A percentile compares a stretch with the other conserved stretches of the same genome.
phyloP scores from a whole-genome alignment of 2,888 invertebrate species.

The Aphodius granarius region DNA sequence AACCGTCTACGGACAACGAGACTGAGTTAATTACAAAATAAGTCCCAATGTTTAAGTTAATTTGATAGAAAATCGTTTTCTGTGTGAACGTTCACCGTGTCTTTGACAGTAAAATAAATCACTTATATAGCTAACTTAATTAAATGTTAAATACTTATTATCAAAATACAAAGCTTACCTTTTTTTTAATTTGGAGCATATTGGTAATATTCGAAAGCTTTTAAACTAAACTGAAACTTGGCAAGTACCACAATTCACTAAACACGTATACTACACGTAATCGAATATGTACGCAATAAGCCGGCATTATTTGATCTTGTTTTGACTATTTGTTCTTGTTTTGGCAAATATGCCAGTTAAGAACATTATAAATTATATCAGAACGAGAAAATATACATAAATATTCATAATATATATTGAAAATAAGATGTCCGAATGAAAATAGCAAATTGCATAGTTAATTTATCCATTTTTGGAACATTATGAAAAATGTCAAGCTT shows the following conservation, averaged over 20 bases:
- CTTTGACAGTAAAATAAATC: too few relatives aligned
- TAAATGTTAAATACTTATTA: too few relatives aligned
- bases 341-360: too few relatives aligned
- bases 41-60: too few relatives aligned
- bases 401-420: neutral
- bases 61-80: too few relatives aligned
- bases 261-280: neutral
- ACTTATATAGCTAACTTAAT: too few relatives aligned
- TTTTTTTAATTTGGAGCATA: too few relatives aligned
- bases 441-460: constrained; percentile 5
- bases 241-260: neutral
- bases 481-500: too few relatives aligned
- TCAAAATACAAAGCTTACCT: neutral
- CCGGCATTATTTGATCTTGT: neutral
- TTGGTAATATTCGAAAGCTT: too few relatives aligned
- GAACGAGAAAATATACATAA: neutral
- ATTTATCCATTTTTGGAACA: too few relatives aligned
- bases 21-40: neutral
- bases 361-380: neutral
- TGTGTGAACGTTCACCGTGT: too few relatives aligned
- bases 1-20: neutral
- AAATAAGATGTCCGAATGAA: neutral
- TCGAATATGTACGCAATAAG: neutral
- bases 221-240: neutral
- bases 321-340: too few relatives aligned